A percentile compares a stretch with the other conserved stretches of the same genome.
Evolutionary conservation across 2,888 invertebrate genomes (phyloP).

Genomic region (Monopis laevigella): DNA sequence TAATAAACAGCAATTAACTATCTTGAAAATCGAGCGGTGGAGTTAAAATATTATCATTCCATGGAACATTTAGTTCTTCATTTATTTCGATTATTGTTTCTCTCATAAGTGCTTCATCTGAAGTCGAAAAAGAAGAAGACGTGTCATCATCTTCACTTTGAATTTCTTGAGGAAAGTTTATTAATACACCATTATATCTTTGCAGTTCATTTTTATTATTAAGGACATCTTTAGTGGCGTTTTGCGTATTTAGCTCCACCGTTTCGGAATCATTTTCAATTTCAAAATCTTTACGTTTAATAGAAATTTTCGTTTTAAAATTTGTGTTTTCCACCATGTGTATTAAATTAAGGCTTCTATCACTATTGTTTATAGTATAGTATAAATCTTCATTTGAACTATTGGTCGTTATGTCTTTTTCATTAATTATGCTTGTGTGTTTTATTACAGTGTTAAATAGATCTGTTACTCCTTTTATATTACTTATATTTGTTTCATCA

Average conservation of each 20-base stretch:
- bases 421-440: constrained; percentile 15
- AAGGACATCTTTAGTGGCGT: too few relatives aligned
- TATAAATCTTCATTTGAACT: not conserved
- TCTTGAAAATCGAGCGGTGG: constrained; percentile 44
- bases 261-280: too few relatives aligned
- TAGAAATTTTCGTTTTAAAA: too few relatives aligned
- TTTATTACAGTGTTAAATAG: constrained; percentile 15
- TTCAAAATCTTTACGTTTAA: too few relatives aligned
- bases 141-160: constrained; percentile 5
- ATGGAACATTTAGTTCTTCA: constrained; percentile 22
- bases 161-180: too few relatives aligned
- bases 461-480: constrained; percentile 12
- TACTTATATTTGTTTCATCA: not conserved
- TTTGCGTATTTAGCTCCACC: too few relatives aligned
- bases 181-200: too few relatives aligned
- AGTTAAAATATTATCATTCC: constrained; percentile 30
- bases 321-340: too few relatives aligned
- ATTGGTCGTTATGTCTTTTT: constrained; percentile 17
- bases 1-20: too few relatives aligned
- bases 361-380: too few relatives aligned
- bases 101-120: constrained; percentile 36
- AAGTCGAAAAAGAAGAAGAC: constrained; percentile 19
- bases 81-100: constrained; percentile 45
- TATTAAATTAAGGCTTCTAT: too few relatives aligned
- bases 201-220: too few relatives aligned